Evolutionary conservation across 2,113 vertebrate species (phyloP), one percentile per base, ranked within the genome.

Genomic region (Solea senegalensis): DNA sequence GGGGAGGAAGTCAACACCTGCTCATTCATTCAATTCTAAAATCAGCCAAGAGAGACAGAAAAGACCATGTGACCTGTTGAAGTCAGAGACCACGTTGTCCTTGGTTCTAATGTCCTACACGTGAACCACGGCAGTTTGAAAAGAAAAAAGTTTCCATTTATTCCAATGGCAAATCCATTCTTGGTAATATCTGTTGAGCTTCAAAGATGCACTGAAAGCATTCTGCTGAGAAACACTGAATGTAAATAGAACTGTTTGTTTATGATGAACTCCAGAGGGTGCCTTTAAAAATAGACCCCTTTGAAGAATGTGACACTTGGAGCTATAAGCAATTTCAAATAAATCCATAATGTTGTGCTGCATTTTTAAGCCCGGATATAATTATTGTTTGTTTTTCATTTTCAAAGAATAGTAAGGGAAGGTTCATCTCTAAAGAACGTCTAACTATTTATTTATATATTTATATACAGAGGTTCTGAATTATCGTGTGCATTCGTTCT

Each of bases 211-310:
- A 41, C 34, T 21, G 28, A 58, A 44, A 1, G 40, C 40, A 15
- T 70, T 76, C 44, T 59, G 56, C 27, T 52, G 46, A 73, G 12
- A 61, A 26, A 40, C 55, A 48, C 2, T 9, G 11, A 66, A 53
- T 66, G 62, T 52, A 72, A 68, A 85, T 60, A 72, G 71, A 82
- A 16, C 13, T 3, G n/a, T 68, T 68, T 76, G 48, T 68, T 68
- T 66, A 62, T 50, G 74, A 43, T 66, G 15, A 66, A 69, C 46
- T 66, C 68, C 48, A 62, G 26, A 41, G 63, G 52, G 62, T 59
- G 21, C 54, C 58, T 78, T 62, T 50, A 52, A 60, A 64, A 63
- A 66, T 7, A 62, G 34, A 74, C 74, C 39, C 46, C 9, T 68
- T 57, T 63, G 49, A 68, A 78, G 68, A 57, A 62, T 48, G 46